These are phyloP conservation scores for Halcyon malimbica DNA, from an alignment of 2,113 vertebrate genomes.

Conservation along the genomic window DNA sequence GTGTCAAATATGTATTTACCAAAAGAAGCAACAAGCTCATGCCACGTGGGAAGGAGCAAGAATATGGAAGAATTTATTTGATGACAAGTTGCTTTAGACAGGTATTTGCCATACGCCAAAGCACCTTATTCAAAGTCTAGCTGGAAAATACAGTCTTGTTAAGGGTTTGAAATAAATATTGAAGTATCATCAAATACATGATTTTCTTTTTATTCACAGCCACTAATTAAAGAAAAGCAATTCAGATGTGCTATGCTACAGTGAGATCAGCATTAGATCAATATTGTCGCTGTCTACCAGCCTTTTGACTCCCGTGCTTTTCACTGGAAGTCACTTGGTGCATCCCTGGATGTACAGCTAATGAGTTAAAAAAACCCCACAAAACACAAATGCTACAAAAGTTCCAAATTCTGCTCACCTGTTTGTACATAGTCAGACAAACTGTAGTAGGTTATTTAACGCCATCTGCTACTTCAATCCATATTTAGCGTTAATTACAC, in stretches of 20 bases:
- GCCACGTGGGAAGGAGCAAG: background rate
- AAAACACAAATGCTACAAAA: rapidly evolving
- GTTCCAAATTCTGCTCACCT: constrained; percentile 33
- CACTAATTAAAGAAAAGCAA: background rate
- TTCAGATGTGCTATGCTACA: background rate
- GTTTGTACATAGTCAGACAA: constrained; percentile 32
- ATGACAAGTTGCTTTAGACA: background rate
- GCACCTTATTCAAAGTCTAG: background rate
- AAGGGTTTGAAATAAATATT: background rate
- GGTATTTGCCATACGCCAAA: background rate
- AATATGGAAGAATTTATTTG: background rate
- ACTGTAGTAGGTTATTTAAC: constrained; percentile 40
- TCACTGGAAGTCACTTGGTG: background rate
- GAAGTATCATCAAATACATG: background rate
- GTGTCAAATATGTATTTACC: background rate
- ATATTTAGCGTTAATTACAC: constrained; percentile 54
- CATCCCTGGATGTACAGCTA: background rate
- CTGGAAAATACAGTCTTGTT: background rate
- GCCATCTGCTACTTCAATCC: constrained; percentile 28
- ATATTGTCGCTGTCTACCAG: background rate
- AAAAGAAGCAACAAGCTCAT: background rate
- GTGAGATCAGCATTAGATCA: background rate
- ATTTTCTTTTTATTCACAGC: background rate
- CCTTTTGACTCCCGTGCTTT: background rate
- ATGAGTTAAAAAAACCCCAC: background rate